phyloP scores from a whole-genome alignment of 1,140 invertebrate genomes.

The Drosophila ficusphila region DNA sequence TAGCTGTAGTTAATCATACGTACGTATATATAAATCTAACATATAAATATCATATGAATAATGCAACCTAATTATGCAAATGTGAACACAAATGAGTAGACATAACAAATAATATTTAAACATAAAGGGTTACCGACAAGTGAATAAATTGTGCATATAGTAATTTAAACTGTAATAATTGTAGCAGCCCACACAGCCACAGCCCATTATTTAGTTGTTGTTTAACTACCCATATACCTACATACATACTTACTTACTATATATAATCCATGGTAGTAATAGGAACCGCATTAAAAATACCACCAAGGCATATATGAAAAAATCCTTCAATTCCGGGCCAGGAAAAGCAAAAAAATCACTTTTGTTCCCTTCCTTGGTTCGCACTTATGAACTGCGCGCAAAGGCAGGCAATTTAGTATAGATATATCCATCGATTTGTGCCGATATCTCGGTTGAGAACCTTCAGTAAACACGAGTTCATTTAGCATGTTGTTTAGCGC shows the following conservation, averaged over 20 bases:
- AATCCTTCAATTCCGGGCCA: conserved; percentile 64
- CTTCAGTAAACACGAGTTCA: conserved; percentile 18
- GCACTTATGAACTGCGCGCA: conserved; percentile 68
- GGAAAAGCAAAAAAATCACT: conserved; percentile 1
- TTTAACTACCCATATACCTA: conserved; percentile 33
- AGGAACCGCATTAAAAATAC: conserved; percentile 41
- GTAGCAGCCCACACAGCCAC: conserved; percentile 30
- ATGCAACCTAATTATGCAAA: conserved; percentile 51
- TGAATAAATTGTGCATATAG: conserved; percentile 79
- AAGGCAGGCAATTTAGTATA: conserved; percentile 60
- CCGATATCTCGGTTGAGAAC: conserved; percentile 12
- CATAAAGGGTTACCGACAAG: conserved; percentile 35
- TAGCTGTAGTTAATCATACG: conserved; percentile 35
- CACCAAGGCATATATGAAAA: conserved; percentile 60
- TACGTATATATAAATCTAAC: conserved; percentile 19
- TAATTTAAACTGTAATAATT: conserved; percentile 57
- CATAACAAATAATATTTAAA: conserved; percentile 40
- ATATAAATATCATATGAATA: conserved; percentile 48
- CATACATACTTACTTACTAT: conserved; percentile 19
- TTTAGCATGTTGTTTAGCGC: conserved; percentile 72
- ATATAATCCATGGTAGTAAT: conserved; percentile 30
- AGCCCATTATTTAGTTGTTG: conserved; percentile 63
- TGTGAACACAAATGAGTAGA: conserved; percentile 51
- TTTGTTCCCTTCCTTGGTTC: conserved; percentile 19
- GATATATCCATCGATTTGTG: conserved; percentile 24